A percentile compares a stretch with the other conserved stretches of the same genome.
Conservation (phyloP, 1,140 invertebrate genomes). For the Cotesia vestalis region DNA sequence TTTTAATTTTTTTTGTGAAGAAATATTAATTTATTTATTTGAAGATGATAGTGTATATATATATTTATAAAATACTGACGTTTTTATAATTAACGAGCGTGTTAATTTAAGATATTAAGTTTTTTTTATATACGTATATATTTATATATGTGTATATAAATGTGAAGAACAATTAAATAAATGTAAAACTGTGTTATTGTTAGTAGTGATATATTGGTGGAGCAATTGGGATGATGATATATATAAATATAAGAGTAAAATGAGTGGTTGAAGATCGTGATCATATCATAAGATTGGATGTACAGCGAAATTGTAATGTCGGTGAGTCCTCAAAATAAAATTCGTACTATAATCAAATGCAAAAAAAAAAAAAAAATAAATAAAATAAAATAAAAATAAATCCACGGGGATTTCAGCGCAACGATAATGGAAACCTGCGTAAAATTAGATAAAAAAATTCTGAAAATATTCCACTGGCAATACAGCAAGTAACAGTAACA, state of each 20-base stretch:
- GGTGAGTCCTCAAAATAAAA: slow-evolving; percentile 24
- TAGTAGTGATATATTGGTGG: slow-evolving; percentile 12
- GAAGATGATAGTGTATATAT: not conserved
- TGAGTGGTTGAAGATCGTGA: slow-evolving; percentile 8
- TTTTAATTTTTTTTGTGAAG: too few relatives aligned
- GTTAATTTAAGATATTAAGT: not conserved
- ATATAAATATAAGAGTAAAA: not conserved
- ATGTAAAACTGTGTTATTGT: slow-evolving; percentile 19
- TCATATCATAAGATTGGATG: not conserved
- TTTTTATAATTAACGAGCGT: too few relatives aligned
- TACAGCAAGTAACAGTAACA: too few relatives aligned
- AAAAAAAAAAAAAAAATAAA: too few relatives aligned
- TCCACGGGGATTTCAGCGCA: too few relatives aligned
- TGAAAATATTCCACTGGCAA: too few relatives aligned
- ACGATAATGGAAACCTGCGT: too few relatives aligned
- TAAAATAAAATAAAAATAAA: too few relatives aligned
- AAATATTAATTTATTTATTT: too few relatives aligned
- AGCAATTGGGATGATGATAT: slow-evolving; percentile 6
- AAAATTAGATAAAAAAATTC: too few relatives aligned
- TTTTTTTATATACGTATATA: slow-evolving; percentile 12
- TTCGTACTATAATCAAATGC: slow-evolving; percentile 1
- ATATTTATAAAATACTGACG: too few relatives aligned
- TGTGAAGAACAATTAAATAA: slow-evolving; percentile 5
- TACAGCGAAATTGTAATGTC: slow-evolving; percentile 9
- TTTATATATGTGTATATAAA: too few relatives aligned